Base-by-base conservation (phyloP, 2,797 vertebrate species). In the Cottoperca gobio region DNA sequence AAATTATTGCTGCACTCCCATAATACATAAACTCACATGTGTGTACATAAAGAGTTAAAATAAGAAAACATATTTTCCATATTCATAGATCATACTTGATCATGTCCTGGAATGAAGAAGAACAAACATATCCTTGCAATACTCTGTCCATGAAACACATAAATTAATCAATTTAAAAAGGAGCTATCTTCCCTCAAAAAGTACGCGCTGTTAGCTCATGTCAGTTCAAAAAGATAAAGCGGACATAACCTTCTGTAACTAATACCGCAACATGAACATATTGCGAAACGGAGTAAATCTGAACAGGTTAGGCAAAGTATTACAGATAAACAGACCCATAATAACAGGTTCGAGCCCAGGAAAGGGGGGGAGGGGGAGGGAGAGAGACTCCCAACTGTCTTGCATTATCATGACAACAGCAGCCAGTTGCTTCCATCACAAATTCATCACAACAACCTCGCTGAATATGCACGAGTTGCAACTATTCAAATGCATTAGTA, bases 351-450 rank as follows among this genome's bases (percentile, higher is more conserved):
- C 35, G 55, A 80, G 66, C n/a, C 23, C 13, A 52, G 42, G 46
- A 23, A 43, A 50, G 11, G 8, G 31, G 10, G 0, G 17, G 16
- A 45, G 52, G 9, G 53, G 24, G 13, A 24, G 49, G 45, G 69
- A 49, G 64, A 14, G 19, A 78, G 71, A 79, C 74, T 70, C 84
- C 64, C 60, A 79, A 84, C 73, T 82, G 85, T 62, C 78, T 57
- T 35, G 55, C 68, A 92, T 92, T 92, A 93, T 89, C 87, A 91
- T 92, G 76, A 89, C 89, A 93, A 92, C 86, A 83, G 76, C 55
- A 78, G 86, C 46, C 76, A 66, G 70, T 78, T 83, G 81, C 72
- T 57, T 21, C 66, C 79, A 86, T 83, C 78, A 60, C 79, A 78
- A 67, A 83, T 77, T 85, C 79, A 87, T 84, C 81, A 70, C 66